phyloP scores from a whole-genome alignment of 2,888 invertebrate genomes.

The Gnatocerus cornutus region DNA sequence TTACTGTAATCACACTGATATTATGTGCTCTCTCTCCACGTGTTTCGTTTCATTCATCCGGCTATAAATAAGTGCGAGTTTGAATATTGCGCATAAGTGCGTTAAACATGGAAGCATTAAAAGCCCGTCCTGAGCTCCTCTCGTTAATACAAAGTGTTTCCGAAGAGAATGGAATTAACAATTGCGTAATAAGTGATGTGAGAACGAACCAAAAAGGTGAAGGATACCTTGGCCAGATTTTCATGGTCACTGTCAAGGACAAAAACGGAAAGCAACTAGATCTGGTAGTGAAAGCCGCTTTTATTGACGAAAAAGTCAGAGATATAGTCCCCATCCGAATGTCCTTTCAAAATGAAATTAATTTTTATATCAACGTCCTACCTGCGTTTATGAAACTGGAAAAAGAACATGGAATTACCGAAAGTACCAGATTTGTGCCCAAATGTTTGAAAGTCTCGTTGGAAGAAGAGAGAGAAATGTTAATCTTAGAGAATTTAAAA shows the following conservation, averaged over 20 bases:
- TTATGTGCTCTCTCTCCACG: too few species aligned
- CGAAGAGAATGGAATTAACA: not conserved
- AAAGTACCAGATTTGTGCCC: constrained; percentile 31
- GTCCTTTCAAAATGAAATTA: constrained; percentile 46
- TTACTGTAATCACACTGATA: too few species aligned
- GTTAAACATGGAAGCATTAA: constrained; percentile 12
- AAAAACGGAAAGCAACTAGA: constrained; percentile 7
- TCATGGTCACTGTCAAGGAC: constrained; percentile 12
- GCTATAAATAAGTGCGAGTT: not conserved
- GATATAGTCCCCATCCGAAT: constrained; percentile 26
- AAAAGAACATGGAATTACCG: not conserved
- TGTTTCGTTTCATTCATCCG: too few species aligned
- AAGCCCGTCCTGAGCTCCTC: not conserved
- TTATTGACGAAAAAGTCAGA: constrained; percentile 19
- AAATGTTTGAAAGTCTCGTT: constrained; percentile 28
- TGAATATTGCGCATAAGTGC: not conserved
- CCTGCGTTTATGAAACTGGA: constrained; percentile 41
- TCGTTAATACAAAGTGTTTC: not conserved
- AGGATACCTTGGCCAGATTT: constrained; percentile 36
- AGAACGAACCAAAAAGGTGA: constrained; percentile 39
- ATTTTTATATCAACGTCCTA: constrained; percentile 41
- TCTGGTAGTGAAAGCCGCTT: constrained; percentile 43
- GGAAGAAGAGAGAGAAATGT: not conserved
- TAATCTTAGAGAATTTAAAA: constrained; percentile 39
- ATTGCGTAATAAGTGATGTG: constrained; percentile 20